Percentiles rank a stretch among this genome's conserved stretches.
Conservation (phyloP, 2,113 vertebrate genomes). For the Gallinago undulata region DNA sequence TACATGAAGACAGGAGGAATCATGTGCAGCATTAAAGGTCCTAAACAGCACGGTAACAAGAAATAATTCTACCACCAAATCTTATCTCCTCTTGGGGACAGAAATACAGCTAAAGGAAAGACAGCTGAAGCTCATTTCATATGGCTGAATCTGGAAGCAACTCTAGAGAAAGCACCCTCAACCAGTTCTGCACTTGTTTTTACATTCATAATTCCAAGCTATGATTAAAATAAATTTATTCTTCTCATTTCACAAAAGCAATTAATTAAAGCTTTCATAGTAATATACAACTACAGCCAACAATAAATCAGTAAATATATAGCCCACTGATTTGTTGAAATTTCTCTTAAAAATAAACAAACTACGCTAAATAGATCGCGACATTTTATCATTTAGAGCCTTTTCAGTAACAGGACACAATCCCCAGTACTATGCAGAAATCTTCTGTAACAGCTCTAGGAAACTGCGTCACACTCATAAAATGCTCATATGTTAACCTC, state of each 20-base stretch:
- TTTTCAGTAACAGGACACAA: not conserved
- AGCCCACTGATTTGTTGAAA: not conserved
- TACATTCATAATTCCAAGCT: not conserved
- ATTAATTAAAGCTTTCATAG: not conserved
- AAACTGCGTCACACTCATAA: not conserved
- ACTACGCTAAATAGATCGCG: not conserved
- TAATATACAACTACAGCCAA: not conserved
- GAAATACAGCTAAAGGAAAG: not conserved
- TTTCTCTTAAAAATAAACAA: not conserved
- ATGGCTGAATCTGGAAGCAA: not conserved
- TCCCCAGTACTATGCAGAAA: not conserved
- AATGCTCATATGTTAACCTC: not conserved
- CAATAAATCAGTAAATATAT: not conserved
- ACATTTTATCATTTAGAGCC: not conserved
- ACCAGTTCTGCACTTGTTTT: not conserved
- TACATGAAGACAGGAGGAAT: not conserved
- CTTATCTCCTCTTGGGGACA: not conserved
- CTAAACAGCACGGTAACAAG: not conserved
- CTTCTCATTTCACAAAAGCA: not conserved
- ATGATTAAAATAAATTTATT: not conserved
- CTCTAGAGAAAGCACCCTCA: not conserved
- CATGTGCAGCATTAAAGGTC: not conserved
- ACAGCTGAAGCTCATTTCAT: not conserved
- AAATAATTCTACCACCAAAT: not conserved
- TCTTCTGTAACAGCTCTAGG: not conserved